These are phyloP conservation scores for Tachysurus fulvidraco DNA, from an alignment of 2,113 vertebrate genomes.

Conservation along the genomic window DNA sequence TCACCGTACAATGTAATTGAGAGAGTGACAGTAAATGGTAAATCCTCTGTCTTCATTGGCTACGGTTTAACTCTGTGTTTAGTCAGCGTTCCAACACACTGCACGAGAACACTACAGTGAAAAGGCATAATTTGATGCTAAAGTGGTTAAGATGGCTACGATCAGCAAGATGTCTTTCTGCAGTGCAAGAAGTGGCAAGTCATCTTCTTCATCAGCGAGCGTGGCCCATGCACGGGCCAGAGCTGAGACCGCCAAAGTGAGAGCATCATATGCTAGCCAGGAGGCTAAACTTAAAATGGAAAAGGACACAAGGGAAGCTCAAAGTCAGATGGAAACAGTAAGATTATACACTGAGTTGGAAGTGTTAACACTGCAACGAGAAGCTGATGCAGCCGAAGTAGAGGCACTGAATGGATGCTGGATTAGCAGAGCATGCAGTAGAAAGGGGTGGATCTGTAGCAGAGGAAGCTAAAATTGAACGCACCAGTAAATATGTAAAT, in stretches of 20 bases:
- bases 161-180: neutral
- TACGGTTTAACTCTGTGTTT: neutral
- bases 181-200: neutral
- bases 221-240: neutral
- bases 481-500: too few species aligned
- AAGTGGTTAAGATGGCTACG: too few species aligned
- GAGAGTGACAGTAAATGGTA: too few species aligned
- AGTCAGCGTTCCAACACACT: too few species aligned
- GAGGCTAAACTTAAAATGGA: conserved; percentile 32
- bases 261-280: conserved; percentile 43
- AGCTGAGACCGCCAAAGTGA: conserved; percentile 29
- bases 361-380: neutral
- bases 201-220: neutral
- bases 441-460: neutral
- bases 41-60: too few species aligned
- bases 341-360: conserved; percentile 14
- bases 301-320: conserved; percentile 34
- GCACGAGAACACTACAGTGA: too few species aligned
- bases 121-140: too few species aligned
- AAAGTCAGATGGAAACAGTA: conserved; percentile 29
- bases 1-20: too few species aligned
- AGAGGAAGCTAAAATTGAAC: too few species aligned
- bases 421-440: neutral
- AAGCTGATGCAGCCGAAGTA: neutral
- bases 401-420: neutral